Evolutionary conservation across 2,113 vertebrate species (phyloP), one percentile per base, ranked within the genome.

Genomic region (Delphinus delphis): DNA sequence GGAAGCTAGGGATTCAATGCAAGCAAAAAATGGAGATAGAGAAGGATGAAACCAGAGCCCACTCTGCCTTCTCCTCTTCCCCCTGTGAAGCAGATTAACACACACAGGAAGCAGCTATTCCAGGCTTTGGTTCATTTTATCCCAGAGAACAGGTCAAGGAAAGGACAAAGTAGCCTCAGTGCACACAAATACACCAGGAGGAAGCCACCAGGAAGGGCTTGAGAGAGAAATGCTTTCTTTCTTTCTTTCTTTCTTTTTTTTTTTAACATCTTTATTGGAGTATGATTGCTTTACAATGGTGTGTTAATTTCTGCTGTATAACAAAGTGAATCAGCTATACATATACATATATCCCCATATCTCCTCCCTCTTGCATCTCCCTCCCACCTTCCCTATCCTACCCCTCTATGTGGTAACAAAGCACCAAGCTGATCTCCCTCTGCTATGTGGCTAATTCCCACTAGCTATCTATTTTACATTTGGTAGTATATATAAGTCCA

Each of bases 41-140:
- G 76, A 18, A 77, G n/a, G 47, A 71, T 60, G 77, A 94, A 93
- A 90, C 18, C 60, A 77, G 88, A 95, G 26, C 28, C 28, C 2
- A 0, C 10, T 84, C 68, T 63, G 55, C 67, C 60, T 53, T 67
- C 63, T 58, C 68, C 58, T 63, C 31, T 63, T 62, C 58, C 60
- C 70, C 53, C 6, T 36, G 38, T 20, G 73, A 67, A 41, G 65
- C 65, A 44, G 58, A 87, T 15, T 9, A 55, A 90, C 44, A 81
- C 88, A 73, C 77, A 79, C 62, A 83, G 94, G 95, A 98, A 98
- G 50, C 63, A 50, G 53, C 8, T 65, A n/a, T 38, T 68, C 53
- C 28, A 33, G 89, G 13, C 47, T 73, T 71, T 79, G 67, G 55
- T 73, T 84, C 93, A 77, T 88, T 88, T 89, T 65, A 68, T 77